Evolutionary conservation across 2,113 vertebrate genomes (phyloP).

Genomic region (Lepisosteus oculatus): DNA sequence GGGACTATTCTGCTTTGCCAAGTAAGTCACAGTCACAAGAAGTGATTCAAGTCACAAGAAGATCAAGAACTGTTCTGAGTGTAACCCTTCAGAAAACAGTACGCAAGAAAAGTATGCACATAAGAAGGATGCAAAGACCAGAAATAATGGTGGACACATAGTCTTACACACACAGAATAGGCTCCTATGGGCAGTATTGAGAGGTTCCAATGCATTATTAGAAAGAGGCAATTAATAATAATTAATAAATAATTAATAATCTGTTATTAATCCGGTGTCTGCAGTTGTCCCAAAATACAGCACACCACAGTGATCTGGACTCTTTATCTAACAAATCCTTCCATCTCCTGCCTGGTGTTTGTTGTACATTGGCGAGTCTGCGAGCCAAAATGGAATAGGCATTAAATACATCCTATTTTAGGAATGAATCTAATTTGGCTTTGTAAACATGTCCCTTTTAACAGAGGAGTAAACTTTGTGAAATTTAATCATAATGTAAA

Average conservation of each 20-base stretch:
- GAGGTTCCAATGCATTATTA: conserved; percentile 23
- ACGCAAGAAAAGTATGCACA: too few species aligned
- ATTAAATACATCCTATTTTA: conserved; percentile 17
- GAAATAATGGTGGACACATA: too few species aligned
- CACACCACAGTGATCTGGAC: conserved; percentile 43
- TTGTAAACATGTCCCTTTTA: conserved; percentile 12
- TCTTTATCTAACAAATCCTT: conserved; percentile 48
- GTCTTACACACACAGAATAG: too few species aligned
- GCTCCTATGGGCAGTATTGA: background rate
- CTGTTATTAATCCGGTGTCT: conserved; percentile 37
- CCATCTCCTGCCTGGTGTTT: conserved; percentile 34
- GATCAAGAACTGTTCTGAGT: too few species aligned
- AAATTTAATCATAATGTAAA: background rate
- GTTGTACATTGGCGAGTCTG: conserved; percentile 26
- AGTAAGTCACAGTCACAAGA: too few species aligned
- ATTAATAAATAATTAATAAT: conserved; percentile 36
- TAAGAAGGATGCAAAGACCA: too few species aligned
- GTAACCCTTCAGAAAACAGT: too few species aligned
- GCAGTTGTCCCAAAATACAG: conserved; percentile 34
- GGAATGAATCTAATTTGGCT: conserved; percentile 35
- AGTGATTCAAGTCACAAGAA: too few species aligned
- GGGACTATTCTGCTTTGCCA: too few species aligned
- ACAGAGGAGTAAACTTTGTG: background rate
- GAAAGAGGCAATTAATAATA: conserved; percentile 24
- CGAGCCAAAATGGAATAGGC: conserved; percentile 9